Percentiles rank a stretch among this genome's conserved stretches.
phyloP scores from a whole-genome alignment of 1,140 invertebrate species.

The Polypedilum pembai region DNA sequence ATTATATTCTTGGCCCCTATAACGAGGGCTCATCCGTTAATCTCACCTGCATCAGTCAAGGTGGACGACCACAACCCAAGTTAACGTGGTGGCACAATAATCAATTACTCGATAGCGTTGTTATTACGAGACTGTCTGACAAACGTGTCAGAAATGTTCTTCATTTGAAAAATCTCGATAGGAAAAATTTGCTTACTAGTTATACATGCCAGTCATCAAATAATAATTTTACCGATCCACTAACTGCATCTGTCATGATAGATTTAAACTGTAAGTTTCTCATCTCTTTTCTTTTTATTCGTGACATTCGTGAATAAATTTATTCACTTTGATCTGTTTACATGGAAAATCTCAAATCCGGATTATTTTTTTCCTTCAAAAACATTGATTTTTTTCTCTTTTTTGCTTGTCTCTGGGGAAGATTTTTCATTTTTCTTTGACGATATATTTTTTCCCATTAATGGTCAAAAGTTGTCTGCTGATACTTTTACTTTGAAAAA shows the following conservation, averaged over 20 bases:
- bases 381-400: neutral
- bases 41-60: constrained; percentile 60
- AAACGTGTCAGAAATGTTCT: constrained; percentile 60
- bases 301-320: too few species aligned
- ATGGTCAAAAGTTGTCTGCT: neutral
- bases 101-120: constrained; percentile 53
- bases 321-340: too few species aligned
- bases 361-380: too few species aligned
- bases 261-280: constrained; percentile 69
- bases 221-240: constrained; percentile 66
- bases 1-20: constrained; percentile 60
- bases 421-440: constrained; percentile 23
- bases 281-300: too few species aligned
- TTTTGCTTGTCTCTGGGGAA: neutral
- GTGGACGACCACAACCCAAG: constrained; percentile 59
- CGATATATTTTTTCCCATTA: constrained; percentile 26
- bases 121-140: constrained; percentile 52
- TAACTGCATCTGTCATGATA: constrained; percentile 62
- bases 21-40: constrained; percentile 58
- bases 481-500: neutral
- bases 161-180: constrained; percentile 54
- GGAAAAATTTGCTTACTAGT: constrained; percentile 58
- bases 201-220: constrained; percentile 69
- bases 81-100: constrained; percentile 67
- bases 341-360: too few species aligned